A percentile compares a stretch with the other conserved stretches of the same genome.
phyloP scores from a whole-genome alignment of 2,113 vertebrate species.

The Otolemur garnettii region DNA sequence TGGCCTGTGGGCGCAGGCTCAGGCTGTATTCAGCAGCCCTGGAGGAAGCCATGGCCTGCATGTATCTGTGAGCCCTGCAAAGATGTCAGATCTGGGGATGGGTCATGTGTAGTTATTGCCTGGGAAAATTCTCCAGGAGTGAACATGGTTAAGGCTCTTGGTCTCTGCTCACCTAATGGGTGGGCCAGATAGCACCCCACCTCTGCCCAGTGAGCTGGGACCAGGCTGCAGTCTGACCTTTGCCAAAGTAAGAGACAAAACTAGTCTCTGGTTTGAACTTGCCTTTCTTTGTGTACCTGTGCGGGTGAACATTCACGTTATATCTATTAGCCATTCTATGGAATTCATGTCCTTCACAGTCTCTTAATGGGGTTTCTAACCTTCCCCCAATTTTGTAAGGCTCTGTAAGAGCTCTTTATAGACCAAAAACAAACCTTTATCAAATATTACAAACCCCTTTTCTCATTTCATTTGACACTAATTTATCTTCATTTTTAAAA shows the following conservation, averaged over 20 bases:
- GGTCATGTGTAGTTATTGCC: background rate
- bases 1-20: background rate
- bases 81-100: background rate
- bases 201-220: background rate
- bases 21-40: background rate
- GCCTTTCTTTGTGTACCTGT: background rate
- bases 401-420: conserved; percentile 20
- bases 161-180: background rate
- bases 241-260: background rate
- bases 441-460: background rate
- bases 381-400: background rate
- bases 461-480: background rate
- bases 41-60: background rate
- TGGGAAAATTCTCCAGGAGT: background rate
- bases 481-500: background rate
- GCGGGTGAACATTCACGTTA: background rate
- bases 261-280: background rate
- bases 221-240: background rate
- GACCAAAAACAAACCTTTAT: conserved; percentile 8
- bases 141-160: conserved; percentile 27
- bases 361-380: background rate
- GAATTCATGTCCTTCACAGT: background rate
- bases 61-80: background rate
- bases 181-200: background rate
- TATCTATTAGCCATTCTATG: background rate